A percentile compares a stretch with the other conserved stretches of the same genome.
These are phyloP conservation scores for Falco berigora DNA, from an alignment of 2,797 vertebrate species.

Conservation along the genomic window DNA sequence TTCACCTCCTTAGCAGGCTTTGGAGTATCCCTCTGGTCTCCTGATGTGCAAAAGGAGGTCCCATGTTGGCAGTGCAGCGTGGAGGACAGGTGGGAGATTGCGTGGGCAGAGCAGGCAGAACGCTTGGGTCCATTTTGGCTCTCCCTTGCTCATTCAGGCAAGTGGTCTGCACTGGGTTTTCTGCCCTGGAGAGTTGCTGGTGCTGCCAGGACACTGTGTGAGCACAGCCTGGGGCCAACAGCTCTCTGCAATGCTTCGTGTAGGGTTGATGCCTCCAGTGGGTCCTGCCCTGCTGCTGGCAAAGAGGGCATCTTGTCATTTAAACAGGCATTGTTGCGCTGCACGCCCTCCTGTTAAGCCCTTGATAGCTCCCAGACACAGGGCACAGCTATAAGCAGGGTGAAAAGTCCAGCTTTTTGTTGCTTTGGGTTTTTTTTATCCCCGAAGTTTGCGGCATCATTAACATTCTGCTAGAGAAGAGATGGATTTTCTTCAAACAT, in stretches of 20 bases:
- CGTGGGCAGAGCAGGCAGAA: not conserved
- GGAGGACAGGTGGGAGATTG: not conserved
- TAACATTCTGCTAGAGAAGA: not conserved
- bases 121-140: not conserved
- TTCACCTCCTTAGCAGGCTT: not conserved
- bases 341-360: accelerated
- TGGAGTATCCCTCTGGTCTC: not conserved
- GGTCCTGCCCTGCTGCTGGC: not conserved
- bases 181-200: not conserved
- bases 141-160: not conserved
- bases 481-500: not conserved
- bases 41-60: not conserved
- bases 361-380: not conserved
- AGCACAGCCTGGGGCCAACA: not conserved
- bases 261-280: not conserved
- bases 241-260: not conserved
- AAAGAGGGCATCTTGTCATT: not conserved
- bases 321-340: not conserved
- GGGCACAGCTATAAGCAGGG: not conserved
- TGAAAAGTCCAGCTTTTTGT: not conserved
- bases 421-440: not conserved
- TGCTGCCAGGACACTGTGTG: not conserved
- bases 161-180: not conserved
- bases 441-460: not conserved
- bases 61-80: not conserved